These are phyloP conservation scores for Zoanthus sansibaricus DNA, from an alignment of 92 coral and sea anemone genomes.

Conservation along the genomic window DNA sequence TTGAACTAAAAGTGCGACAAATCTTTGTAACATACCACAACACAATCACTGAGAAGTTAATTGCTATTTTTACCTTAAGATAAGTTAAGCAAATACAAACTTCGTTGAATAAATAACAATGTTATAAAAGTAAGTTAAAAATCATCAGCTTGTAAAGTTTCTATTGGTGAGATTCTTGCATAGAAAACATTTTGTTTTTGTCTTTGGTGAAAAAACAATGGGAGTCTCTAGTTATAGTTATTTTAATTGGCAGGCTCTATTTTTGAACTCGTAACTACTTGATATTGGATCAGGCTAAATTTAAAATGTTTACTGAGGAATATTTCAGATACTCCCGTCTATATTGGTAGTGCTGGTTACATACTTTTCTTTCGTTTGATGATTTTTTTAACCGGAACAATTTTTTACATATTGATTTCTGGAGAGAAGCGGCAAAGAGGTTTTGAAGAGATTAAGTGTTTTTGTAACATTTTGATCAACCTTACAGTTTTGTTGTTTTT, in stretches of 20 bases:
- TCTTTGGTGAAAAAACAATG: not conserved
- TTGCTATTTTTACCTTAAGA: not conserved
- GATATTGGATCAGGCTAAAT: not conserved
- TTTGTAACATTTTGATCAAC: not conserved
- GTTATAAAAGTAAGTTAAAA: not conserved
- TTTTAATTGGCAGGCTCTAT: conserved; percentile 5
- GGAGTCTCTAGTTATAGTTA: not conserved
- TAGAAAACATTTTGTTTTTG: not conserved
- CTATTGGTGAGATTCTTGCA: not conserved
- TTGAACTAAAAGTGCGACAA: not conserved
- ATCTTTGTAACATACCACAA: not conserved
- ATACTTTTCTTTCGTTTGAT: not conserved
- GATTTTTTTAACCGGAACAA: not conserved
- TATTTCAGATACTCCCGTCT: not conserved
- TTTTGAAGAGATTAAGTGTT: not conserved
- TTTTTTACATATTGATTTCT: not conserved
- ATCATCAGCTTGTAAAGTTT: not conserved
- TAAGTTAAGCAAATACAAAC: not conserved
- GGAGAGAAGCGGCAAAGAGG: not conserved
- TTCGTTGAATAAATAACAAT: not conserved
- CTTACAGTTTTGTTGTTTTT: not conserved
- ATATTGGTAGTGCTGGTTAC: not conserved
- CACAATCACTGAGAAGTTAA: not conserved
- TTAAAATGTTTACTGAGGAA: not conserved
- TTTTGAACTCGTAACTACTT: conserved; percentile 17